Evolutionary conservation across 2,888 invertebrate species (phyloP).

Genomic region (Idaea dimidiata): DNA sequence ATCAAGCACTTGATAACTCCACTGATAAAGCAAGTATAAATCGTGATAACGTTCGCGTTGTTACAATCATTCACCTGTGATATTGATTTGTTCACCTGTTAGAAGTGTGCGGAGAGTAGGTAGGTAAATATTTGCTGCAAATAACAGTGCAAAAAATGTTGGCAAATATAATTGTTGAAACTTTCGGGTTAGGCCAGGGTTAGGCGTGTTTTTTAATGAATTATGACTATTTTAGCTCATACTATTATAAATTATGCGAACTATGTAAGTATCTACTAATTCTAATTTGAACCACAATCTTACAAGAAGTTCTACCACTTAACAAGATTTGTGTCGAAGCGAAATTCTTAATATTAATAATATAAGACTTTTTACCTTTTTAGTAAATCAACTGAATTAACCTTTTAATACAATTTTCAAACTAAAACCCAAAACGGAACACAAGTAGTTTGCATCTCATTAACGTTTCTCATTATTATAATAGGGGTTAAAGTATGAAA

Average conservation of each 20-base stretch:
- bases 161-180: slow-evolving; percentile 20
- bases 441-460: neutral
- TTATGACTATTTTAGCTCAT: neutral
- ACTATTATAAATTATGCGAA: too few species aligned
- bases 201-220: too few species aligned
- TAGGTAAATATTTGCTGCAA: slow-evolving; percentile 45
- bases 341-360: neutral
- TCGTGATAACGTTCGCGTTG: slow-evolving; percentile 46
- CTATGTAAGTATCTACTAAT: neutral
- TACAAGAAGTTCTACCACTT: too few species aligned
- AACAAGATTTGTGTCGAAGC: neutral
- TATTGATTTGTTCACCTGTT: slow-evolving; percentile 69
- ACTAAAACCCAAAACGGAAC: neutral
- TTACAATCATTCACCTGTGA: slow-evolving; percentile 53
- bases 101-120: slow-evolving; percentile 29
- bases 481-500: too few species aligned
- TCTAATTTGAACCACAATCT: neutral
- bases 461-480: neutral
- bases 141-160: slow-evolving; percentile 35
- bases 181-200: too few species aligned
- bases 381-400: neutral
- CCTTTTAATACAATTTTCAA: neutral
- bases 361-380: neutral
- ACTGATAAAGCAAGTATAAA: slow-evolving; percentile 56
- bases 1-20: slow-evolving; percentile 57